Evolutionary conservation across 2,888 invertebrate species (phyloP).

Genomic region (Cartodere bifasciata): DNA sequence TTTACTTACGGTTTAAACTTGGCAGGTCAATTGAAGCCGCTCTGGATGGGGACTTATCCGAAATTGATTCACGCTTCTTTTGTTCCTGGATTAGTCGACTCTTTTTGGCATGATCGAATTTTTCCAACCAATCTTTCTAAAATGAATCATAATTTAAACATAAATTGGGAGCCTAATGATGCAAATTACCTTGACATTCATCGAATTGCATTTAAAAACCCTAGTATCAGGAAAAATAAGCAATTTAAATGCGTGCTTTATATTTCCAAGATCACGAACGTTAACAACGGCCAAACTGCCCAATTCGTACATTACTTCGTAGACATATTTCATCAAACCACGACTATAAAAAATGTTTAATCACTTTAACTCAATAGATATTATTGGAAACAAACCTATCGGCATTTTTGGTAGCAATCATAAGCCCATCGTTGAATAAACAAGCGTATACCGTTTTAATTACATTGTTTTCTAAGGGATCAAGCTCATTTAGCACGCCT

Average conservation of each 20-base stretch:
- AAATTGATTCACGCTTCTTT: constrained; percentile 32
- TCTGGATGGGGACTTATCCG: constrained; percentile 36
- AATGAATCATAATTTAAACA: constrained; percentile 13
- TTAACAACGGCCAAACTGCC: constrained; percentile 90
- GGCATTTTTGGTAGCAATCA: constrained; percentile 73
- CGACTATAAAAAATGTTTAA: constrained; percentile 30
- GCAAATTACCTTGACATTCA: constrained; percentile 37
- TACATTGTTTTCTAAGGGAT: constrained; percentile 74
- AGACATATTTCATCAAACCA: constrained; percentile 71
- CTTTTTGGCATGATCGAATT: constrained; percentile 83
- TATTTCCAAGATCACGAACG: constrained; percentile 77
- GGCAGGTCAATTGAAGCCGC: constrained; percentile 36
- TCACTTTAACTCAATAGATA: not conserved
- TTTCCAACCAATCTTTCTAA: constrained; percentile 86
- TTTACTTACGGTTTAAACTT: constrained; percentile 31
- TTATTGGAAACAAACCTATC: constrained; percentile 35
- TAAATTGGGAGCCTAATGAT: not conserved
- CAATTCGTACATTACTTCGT: constrained; percentile 71
- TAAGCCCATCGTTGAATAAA: constrained; percentile 82
- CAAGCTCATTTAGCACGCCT: constrained; percentile 82
- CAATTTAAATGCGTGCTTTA: constrained; percentile 88
- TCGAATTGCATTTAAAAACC: constrained; percentile 79
- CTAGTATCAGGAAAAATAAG: constrained; percentile 88
- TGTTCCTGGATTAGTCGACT: constrained; percentile 54
- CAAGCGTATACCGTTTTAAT: constrained; percentile 84